A percentile compares a stretch with the other conserved stretches of the same genome.
Conservation (phyloP, 1,140 invertebrate genomes). For the Eubasilissa regina region DNA sequence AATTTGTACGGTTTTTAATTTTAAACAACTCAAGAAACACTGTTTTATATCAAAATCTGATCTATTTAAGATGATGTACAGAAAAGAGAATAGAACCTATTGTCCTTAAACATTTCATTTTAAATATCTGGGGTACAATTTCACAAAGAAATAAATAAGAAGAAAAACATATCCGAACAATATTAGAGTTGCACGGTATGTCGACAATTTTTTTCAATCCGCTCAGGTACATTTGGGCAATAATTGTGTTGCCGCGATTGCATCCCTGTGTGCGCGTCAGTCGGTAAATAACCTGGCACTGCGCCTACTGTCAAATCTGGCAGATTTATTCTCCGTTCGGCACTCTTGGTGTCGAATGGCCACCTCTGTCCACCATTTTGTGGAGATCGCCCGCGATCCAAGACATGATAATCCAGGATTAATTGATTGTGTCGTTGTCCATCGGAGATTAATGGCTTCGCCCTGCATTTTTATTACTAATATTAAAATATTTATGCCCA, state of each 20-base stretch:
- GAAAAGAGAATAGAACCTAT: too few species aligned
- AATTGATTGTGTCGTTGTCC: constrained; percentile 42
- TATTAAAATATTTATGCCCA: constrained; percentile 30
- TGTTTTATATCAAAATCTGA: too few species aligned
- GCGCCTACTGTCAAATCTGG: constrained; percentile 39
- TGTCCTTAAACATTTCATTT: too few species aligned
- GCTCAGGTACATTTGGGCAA: too few species aligned
- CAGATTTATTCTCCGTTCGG: constrained; percentile 36
- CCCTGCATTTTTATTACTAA: constrained; percentile 42
- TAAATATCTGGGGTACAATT: too few species aligned
- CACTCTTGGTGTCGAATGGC: constrained; percentile 19
- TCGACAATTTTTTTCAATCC: too few species aligned
- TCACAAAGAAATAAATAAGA: too few species aligned
- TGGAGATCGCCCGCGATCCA: constrained; percentile 25
- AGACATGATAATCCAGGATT: constrained; percentile 45
- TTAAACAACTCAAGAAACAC: too few species aligned
- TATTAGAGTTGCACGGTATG: too few species aligned
- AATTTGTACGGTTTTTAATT: too few species aligned
- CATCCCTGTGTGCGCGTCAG: background rate
- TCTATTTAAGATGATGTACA: too few species aligned
- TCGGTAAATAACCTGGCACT: constrained; percentile 34
- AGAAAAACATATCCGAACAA: too few species aligned
- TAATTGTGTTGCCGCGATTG: background rate
- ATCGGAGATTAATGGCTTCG: constrained; percentile 16
- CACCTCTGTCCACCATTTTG: constrained; percentile 4